Evolutionary conservation across 2,113 vertebrate genomes (phyloP), one percentile per base, ranked within the genome.

Genomic region (Baryphthengus martii): DNA sequence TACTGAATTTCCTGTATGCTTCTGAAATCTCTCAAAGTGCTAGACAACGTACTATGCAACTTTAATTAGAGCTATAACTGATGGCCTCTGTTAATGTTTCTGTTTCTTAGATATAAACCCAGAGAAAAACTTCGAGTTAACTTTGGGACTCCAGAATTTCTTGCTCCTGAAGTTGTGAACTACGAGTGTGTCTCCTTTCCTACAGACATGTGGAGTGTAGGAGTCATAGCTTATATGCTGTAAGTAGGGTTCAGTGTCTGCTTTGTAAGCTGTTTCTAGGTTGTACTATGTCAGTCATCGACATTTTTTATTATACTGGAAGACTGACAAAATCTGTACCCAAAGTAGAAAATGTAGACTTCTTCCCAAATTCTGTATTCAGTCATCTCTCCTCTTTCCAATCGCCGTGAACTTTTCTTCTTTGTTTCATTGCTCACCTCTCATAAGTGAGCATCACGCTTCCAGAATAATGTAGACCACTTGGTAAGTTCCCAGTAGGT

Each of bases 151-250:
- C 99, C 99, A 40, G 99, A 99, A 91, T 99, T 99, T 91, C 98
- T 99, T 84, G 99, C 99, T 73, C 99, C 99, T 62, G 99, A 99
- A 97, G 98, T 99, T 65, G 99, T 99, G 97, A 99, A 99, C 96
- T 99, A 99, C 19, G 99, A 99, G 81, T 99, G 99, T 95, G 99
- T 99, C 81, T 99, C 99, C 80, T 99, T 99, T 96, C 98, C 99
- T 56, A 99, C 99, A 8, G 99, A 99, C 96, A 99, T 99, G 99
- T 99, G 99, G 99, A 99, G 99, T 35, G 97, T 99, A 50, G 99
- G 99, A 12, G 99, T 99, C 95, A 99, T 99, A 40, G 97, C 99
- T 13, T 99, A 99, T 74, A 99, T 99, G 99, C 98, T 99, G 99
- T 99, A 97, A 99, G 99, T 97, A 94, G 61, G 17, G 59, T 77